Evolutionary conservation across 2,888 invertebrate genomes (phyloP).

Genomic region (Terebella lapidaria): DNA sequence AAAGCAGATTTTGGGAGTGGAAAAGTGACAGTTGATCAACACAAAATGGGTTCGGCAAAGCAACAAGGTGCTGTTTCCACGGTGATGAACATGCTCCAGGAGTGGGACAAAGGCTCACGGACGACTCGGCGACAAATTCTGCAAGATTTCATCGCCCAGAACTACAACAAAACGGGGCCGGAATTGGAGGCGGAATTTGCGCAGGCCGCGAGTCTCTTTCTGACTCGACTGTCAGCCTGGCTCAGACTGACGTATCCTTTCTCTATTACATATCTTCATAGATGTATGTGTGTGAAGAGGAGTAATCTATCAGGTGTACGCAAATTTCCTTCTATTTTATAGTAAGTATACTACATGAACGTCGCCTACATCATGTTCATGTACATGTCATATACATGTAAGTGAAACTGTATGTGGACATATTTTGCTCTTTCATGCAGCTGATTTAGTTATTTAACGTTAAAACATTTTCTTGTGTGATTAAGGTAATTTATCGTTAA

Average conservation of each 20-base stretch:
- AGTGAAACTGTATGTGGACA: too few species aligned
- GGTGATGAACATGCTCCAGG: slow-evolving; percentile 45
- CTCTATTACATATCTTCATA: background rate
- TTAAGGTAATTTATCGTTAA: too few species aligned
- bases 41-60: slow-evolving; percentile 46
- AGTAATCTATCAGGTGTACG: background rate
- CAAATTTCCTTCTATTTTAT: background rate
- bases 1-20: too few species aligned
- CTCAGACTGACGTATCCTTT: slow-evolving; percentile 51
- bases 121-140: slow-evolving; percentile 44
- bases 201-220: slow-evolving; percentile 51
- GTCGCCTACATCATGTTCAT: too few species aligned
- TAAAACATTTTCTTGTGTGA: too few species aligned
- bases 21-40: too few species aligned
- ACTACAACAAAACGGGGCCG: slow-evolving; percentile 51
- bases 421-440: too few species aligned
- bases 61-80: slow-evolving; percentile 48
- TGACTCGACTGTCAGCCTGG: slow-evolving; percentile 51
- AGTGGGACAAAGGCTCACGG: slow-evolving; percentile 53
- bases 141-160: slow-evolving; percentile 48
- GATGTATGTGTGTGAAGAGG: background rate
- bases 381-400: too few species aligned
- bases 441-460: too few species aligned
- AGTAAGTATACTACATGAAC: background rate
- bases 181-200: slow-evolving; percentile 53